Base-by-base conservation (phyloP, 2,888 invertebrate species). In the Leistus spinibarbis region DNA sequence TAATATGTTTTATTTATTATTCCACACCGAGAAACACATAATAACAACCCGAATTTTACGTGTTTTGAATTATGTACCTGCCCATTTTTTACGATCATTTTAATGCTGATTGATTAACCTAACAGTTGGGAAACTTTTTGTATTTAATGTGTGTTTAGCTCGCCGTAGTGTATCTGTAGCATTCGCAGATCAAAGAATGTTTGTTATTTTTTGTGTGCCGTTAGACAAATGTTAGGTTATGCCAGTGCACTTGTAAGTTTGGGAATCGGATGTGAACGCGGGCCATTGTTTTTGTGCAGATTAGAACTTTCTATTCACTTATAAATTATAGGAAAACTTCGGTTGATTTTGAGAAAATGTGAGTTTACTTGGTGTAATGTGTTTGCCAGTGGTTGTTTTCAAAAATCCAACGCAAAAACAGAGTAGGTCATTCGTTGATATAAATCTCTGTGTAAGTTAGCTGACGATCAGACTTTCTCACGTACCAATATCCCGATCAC, bases 401-500 rank as follows among this genome's bases (percentile, higher is more conserved):
- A 40, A 40, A 40, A 40, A 40, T 40, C 13, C 40, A 10, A 10
- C 13, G 40, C 5, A 40, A 40, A 40, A 40, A 40, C 40, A 2
- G 40, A 40, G 4, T 40, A 40, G 40, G 40, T 40, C 40, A 40
- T 40, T 40, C 40, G 40, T 40, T 7, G 40, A 40, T 40, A 40
- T 40, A 40, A 40, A 40, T 40, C 40, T 40, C 13, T 40, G 40
- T 40, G 40, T 13, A 40, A 22, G 60, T 60, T 60, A 20, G 60
- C 60, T 60, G 17, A 19, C 19, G 60, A 60, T 60, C 60, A 60
- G 40, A 40, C 19, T 60, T 60, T 22, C 60, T 19, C 60, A 60
- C 60, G 60, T 60, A 60, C 60, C 60, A 60, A 60, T 60, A 60
- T 19, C 60, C 60, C 5, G 60, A 60, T 60, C 60, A 60, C 60